These are phyloP conservation scores for Pseudomyrmex concolor DNA, from an alignment of 1,140 invertebrate species.

Conservation along the genomic window DNA sequence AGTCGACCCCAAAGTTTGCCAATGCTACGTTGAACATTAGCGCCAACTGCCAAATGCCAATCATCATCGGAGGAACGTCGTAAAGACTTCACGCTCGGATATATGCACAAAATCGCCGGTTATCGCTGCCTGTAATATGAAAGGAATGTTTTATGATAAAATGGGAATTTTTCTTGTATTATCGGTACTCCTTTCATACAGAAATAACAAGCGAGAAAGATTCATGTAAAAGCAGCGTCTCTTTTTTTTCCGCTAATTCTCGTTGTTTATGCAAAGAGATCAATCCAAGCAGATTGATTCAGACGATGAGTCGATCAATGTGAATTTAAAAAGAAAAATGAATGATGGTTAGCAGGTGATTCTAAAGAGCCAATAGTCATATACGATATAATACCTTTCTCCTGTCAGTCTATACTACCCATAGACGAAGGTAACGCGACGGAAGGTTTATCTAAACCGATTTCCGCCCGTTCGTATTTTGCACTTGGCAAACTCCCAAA, in stretches of 20 bases:
- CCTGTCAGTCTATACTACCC: background rate
- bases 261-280: background rate
- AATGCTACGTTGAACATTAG: constrained; percentile 71
- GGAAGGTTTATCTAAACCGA: constrained; percentile 48
- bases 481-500: constrained; percentile 73
- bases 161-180: constrained; percentile 37
- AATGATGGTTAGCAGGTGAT: constrained; percentile 69
- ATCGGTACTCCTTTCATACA: background rate
- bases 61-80: constrained; percentile 49
- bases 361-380: constrained; percentile 37
- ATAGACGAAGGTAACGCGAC: constrained; percentile 1
- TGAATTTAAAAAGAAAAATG: constrained; percentile 62
- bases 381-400: constrained; percentile 2
- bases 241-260: background rate
- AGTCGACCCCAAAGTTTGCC: constrained; percentile 76
- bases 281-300: background rate
- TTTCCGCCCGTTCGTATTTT: constrained; percentile 59
- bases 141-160: background rate
- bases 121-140: constrained; percentile 1
- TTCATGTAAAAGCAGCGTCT: background rate
- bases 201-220: constrained; percentile 4
- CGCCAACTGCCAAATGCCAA: constrained; percentile 68
- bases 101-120: constrained; percentile 4
- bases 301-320: background rate
- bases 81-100: constrained; percentile 8